phyloP scores from a whole-genome alignment of 2,888 invertebrate genomes.

The Temnothorax ravouxi region DNA sequence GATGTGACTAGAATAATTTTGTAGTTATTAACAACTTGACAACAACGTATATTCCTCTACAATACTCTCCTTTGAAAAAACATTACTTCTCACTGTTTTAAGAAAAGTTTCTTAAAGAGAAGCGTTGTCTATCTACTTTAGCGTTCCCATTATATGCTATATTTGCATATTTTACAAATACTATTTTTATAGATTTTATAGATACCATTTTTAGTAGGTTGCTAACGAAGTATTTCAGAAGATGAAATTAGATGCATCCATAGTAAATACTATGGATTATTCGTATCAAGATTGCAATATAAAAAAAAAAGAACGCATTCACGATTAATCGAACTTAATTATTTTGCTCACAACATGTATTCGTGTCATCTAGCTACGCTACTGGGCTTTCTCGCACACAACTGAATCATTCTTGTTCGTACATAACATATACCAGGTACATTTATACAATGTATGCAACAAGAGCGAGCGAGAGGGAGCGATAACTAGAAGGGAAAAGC shows the following conservation, averaged over 20 bases:
- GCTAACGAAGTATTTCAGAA: neutral
- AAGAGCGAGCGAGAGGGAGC: slow-evolving; percentile 34
- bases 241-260: neutral
- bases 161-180: neutral
- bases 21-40: neutral
- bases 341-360: neutral
- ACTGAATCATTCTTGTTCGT: neutral
- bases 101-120: neutral
- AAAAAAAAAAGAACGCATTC: neutral
- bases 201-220: neutral
- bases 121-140: neutral
- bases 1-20: neutral
- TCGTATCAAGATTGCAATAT: neutral
- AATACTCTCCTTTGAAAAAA: neutral
- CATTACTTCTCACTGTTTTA: neutral
- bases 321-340: neutral
- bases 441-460: slow-evolving; percentile 18
- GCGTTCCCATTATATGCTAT: neutral
- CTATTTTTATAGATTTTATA: neutral
- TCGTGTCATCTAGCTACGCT: slow-evolving; percentile 27
- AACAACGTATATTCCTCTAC: neutral
- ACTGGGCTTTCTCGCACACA: slow-evolving; percentile 32
- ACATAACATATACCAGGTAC: neutral
- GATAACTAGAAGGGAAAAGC: slow-evolving; percentile 36
- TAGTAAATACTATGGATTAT: neutral